These are phyloP conservation scores for Chloebia gouldiae DNA, from an alignment of 2,113 vertebrate genomes.

Conservation along the genomic window DNA sequence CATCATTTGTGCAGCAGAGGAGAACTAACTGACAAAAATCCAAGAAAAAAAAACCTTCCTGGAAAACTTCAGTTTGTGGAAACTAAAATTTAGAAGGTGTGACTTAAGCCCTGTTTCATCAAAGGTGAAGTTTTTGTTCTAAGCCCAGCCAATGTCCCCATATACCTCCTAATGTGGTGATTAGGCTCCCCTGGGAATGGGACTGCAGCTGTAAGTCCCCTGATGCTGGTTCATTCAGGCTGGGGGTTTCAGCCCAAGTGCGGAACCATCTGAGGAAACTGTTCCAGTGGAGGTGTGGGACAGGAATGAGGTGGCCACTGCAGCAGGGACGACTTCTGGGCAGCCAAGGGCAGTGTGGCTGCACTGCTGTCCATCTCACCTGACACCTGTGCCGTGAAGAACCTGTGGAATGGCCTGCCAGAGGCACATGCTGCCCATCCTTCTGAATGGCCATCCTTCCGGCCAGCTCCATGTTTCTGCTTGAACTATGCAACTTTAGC, in stretches of 20 bases:
- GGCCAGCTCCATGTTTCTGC: neutral
- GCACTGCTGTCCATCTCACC: neutral
- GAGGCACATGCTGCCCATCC: neutral
- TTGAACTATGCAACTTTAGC: neutral
- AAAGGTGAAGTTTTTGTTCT: neutral
- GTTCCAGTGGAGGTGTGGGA: neutral
- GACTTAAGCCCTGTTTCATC: neutral
- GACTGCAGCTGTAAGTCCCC: neutral
- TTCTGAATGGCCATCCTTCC: accelerated
- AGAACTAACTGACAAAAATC: neutral
- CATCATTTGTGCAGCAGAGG: neutral
- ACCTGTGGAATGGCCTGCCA: neutral
- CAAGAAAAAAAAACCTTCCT: neutral
- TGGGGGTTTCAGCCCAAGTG: neutral
- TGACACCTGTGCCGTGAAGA: neutral
- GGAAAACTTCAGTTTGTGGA: neutral
- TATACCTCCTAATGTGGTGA: neutral
- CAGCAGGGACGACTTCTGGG: neutral
- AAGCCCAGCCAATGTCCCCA: neutral
- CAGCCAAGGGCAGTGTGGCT: neutral
- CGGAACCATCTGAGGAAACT: neutral
- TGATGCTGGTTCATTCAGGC: neutral
- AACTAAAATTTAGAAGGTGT: neutral
- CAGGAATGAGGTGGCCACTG: neutral
- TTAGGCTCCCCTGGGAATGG: neutral